Evolutionary conservation across 2,797 vertebrate genomes (phyloP).

Genomic region (Spatula clypeata): DNA sequence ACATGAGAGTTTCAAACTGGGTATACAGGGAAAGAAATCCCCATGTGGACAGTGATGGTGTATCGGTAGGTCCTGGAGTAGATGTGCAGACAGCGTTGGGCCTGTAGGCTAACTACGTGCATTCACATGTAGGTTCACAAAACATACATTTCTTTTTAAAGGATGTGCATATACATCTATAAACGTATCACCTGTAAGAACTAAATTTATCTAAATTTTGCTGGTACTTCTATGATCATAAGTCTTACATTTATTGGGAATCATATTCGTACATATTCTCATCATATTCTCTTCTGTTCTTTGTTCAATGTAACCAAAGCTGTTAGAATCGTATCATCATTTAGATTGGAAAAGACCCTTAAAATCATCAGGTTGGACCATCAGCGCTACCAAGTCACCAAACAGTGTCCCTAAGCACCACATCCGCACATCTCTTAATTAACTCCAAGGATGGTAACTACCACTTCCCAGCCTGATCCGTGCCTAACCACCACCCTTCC

Average conservation of each 20-base stretch:
- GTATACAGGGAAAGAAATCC: too few relatives aligned
- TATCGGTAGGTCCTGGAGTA: neutral
- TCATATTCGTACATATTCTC: neutral
- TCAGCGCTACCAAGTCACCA: neutral
- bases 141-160: neutral
- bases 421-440: neutral
- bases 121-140: neutral
- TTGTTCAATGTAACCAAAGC: neutral
- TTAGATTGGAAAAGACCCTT: neutral
- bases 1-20: neutral
- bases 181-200: neutral
- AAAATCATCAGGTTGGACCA: neutral
- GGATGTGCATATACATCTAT: neutral
- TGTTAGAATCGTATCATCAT: neutral
- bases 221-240: neutral
- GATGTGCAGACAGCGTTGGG: neutral
- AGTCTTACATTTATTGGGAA: neutral
- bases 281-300: neutral
- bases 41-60: rapidly evolving
- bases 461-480: neutral
- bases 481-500: neutral
- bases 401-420: neutral
- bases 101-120: neutral
- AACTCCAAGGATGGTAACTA: neutral
- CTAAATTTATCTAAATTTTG: neutral